Conservation (phyloP, 2,113 vertebrate species). For the Otocyon megalotis region DNA sequence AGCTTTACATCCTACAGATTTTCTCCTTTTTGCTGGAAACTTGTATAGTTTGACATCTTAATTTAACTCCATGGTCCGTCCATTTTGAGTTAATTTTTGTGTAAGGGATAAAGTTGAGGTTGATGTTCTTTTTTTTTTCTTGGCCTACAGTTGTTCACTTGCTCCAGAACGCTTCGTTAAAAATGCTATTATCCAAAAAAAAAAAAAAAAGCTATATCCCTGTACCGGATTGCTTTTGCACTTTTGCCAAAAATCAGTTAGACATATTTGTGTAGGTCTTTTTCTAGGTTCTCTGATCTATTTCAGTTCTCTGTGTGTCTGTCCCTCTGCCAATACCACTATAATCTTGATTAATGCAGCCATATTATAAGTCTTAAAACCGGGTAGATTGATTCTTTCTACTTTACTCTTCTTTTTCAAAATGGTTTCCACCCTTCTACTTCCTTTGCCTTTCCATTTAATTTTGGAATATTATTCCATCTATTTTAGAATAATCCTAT, state of each 20-base stretch:
- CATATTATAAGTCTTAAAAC: background rate
- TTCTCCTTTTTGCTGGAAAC: background rate
- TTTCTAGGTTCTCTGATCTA: background rate
- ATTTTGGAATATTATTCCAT: background rate
- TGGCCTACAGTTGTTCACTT: background rate
- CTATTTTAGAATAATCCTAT: constrained; percentile 6
- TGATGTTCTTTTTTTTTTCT: background rate
- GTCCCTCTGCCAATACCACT: background rate
- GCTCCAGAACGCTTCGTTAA: background rate
- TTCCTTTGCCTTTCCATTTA: constrained; percentile 3
- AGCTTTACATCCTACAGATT: background rate
- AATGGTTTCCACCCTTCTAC: background rate
- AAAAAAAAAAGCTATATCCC: background rate
- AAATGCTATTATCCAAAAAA: background rate
- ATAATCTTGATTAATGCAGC: background rate
- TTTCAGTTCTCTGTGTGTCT: background rate
- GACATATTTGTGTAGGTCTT: background rate
- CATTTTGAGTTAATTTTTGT: constrained; percentile 30
- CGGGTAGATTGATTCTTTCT: background rate
- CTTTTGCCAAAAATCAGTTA: constrained; percentile 34
- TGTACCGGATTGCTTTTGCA: background rate
- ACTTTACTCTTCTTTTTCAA: constrained; percentile 24
- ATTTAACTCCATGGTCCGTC: background rate
- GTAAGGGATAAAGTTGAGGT: background rate
- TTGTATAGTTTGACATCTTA: background rate